phyloP scores from a whole-genome alignment of 2,888 invertebrate genomes.

The Tenthredo distinguenda region DNA sequence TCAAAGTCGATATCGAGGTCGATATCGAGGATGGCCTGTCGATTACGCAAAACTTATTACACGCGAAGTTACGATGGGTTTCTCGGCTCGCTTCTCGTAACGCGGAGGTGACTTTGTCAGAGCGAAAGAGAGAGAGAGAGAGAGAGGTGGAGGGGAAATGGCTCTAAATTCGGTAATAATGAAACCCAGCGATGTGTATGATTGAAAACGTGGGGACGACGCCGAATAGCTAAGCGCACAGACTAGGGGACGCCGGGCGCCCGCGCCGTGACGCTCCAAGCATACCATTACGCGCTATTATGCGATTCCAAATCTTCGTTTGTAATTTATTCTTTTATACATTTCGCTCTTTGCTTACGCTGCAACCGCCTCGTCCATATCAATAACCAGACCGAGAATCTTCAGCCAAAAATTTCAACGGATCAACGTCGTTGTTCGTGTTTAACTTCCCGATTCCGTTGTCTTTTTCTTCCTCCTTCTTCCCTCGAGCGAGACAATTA shows the following conservation, averaged over 20 bases:
- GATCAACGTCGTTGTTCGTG: neutral
- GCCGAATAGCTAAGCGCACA: conserved; percentile 62
- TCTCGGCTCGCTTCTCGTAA: conserved; percentile 56
- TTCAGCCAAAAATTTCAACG: neutral
- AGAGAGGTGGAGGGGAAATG: conserved; percentile 60
- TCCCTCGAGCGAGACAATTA: neutral
- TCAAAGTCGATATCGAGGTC: conserved; percentile 53
- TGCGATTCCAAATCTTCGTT: conserved; percentile 52
- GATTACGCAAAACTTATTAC: conserved; percentile 70
- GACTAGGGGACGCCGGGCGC: conserved; percentile 57
- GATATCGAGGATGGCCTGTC: conserved; percentile 63
- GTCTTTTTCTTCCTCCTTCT: neutral
- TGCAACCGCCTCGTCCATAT: neutral
- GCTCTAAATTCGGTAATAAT: conserved; percentile 73
- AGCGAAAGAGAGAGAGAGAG: conserved; percentile 52
- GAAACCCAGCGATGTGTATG: conserved; percentile 74
- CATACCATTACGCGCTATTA: conserved; percentile 66
- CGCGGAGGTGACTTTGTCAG: conserved; percentile 53
- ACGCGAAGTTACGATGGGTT: conserved; percentile 59
- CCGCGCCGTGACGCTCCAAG: conserved; percentile 49
- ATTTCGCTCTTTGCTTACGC: neutral
- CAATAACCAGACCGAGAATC: neutral
- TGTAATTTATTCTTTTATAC: conserved; percentile 22
- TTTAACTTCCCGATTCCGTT: neutral
- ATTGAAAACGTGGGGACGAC: conserved; percentile 71